Conservation (phyloP, 2,888 invertebrate species). For the Stratiomys singularior region DNA sequence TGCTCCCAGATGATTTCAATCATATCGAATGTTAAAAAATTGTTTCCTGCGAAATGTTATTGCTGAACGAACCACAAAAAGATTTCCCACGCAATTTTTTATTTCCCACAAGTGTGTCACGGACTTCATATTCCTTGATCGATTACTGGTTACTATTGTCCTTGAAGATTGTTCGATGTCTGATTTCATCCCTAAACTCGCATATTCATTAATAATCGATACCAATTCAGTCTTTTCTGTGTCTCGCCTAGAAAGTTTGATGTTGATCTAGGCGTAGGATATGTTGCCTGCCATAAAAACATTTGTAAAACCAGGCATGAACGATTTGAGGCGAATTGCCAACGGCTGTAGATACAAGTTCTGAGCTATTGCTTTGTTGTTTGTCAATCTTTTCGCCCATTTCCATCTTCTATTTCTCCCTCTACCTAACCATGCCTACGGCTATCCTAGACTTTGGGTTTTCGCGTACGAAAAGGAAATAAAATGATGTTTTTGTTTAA, state of each 20-base stretch:
- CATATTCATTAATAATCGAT: neutral
- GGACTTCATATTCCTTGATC: no score
- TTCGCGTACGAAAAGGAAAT: neutral
- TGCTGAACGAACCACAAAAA: no score
- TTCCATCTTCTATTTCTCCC: neutral
- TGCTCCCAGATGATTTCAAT: no score
- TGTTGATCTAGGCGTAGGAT: neutral
- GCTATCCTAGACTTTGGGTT: neutral
- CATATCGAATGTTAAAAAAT: no score
- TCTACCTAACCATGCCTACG: neutral
- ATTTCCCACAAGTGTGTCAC: no score
- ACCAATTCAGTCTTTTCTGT: neutral
- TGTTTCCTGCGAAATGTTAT: no score
- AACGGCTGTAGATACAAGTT: neutral
- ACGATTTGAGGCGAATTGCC: constrained; percentile 19
- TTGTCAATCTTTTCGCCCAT: neutral
- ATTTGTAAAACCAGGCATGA: constrained; percentile 10
- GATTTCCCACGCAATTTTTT: no score
- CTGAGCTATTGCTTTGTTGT: constrained; percentile 21
- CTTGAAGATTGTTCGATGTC: no score
- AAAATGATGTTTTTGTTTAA: constrained; percentile 22
- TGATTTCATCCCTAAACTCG: neutral
- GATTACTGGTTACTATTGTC: no score
- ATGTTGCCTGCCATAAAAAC: neutral
- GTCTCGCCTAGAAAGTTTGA: neutral